These are phyloP conservation scores for Asbolus verrucosus DNA, from an alignment of 1,140 invertebrate species.

Conservation along the genomic window DNA sequence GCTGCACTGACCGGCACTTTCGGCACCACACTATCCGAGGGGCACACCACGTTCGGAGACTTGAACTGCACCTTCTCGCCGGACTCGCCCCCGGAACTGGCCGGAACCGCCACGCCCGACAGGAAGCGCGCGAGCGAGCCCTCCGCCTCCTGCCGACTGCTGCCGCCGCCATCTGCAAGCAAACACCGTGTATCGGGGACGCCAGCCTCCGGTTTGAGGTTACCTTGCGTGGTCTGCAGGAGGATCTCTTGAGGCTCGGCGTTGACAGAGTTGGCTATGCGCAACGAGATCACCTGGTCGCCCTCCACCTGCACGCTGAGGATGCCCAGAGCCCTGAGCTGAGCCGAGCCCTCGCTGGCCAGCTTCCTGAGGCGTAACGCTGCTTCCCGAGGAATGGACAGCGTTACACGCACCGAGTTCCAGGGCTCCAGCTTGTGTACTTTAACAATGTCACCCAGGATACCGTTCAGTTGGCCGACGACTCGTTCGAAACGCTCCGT, in stretches of 20 bases:
- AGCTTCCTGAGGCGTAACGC: conserved; percentile 89
- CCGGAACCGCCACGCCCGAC: not conserved
- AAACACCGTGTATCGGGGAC: conserved; percentile 13
- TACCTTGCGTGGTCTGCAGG: conserved; percentile 46
- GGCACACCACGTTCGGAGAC: conserved; percentile 86
- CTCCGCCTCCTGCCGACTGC: conserved; percentile 34
- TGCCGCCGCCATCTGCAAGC: conserved; percentile 52
- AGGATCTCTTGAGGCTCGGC: conserved; percentile 77
- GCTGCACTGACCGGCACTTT: conserved; percentile 65
- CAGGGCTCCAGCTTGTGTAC: conserved; percentile 94
- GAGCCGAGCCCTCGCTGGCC: conserved; percentile 88
- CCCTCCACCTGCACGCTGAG: conserved; percentile 96
- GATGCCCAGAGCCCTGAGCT: conserved; percentile 91
- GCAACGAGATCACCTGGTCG: conserved; percentile 93
- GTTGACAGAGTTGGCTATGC: conserved; percentile 79
- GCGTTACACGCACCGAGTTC: conserved; percentile 97
- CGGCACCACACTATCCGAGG: conserved; percentile 79
- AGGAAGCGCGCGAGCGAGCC: conserved; percentile 51
- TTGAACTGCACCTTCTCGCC: conserved; percentile 71
- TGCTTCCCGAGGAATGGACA: conserved; percentile 95
- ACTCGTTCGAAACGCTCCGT: conserved; percentile 76
- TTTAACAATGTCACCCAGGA: conserved; percentile 78
- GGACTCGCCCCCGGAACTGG: conserved; percentile 46
- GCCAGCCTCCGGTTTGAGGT: too few relatives aligned
- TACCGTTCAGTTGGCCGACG: conserved; percentile 75